These are phyloP conservation scores for Bedellia somnulentella DNA, from an alignment of 2,888 invertebrate species.

Conservation along the genomic window DNA sequence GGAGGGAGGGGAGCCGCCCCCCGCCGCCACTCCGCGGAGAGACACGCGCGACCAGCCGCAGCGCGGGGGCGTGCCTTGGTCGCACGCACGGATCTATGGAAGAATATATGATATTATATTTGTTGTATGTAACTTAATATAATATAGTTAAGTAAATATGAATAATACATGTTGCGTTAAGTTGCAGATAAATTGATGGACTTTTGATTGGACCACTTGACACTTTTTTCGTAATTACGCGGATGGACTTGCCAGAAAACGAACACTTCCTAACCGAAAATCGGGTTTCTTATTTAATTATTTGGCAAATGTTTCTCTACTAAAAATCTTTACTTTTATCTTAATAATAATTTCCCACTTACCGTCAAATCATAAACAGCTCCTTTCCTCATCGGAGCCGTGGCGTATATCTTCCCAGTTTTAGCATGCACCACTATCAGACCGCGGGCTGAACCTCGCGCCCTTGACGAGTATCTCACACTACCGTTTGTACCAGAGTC, in stretches of 20 bases:
- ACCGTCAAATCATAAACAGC: constrained; percentile 41
- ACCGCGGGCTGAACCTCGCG: constrained; percentile 73
- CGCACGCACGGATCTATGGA: constrained; percentile 75
- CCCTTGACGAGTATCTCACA: constrained; percentile 71
- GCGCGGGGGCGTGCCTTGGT: constrained; percentile 74
- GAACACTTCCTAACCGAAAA: too few relatives aligned
- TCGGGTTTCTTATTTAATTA: too few relatives aligned
- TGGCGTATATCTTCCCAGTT: constrained; percentile 78
- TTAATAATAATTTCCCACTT: constrained; percentile 5
- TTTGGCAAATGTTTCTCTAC: too few relatives aligned
- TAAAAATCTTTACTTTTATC: too few relatives aligned
- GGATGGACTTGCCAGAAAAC: too few relatives aligned
- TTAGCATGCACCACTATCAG: constrained; percentile 80
- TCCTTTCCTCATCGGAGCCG: constrained; percentile 67
- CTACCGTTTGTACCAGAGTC: constrained; percentile 83
- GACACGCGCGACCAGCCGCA: constrained; percentile 76
- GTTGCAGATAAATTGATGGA: too few relatives aligned
- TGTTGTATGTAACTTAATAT: too few relatives aligned
- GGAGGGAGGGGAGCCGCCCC: constrained; percentile 64
- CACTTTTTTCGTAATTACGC: too few relatives aligned
- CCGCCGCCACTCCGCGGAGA: constrained; percentile 62
- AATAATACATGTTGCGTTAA: too few relatives aligned
- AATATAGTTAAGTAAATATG: too few relatives aligned
- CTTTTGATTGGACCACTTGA: too few relatives aligned
- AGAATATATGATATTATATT: too few relatives aligned